These are phyloP conservation scores for Saccostrea echinata DNA, from an alignment of 1,140 invertebrate species.

Conservation along the genomic window DNA sequence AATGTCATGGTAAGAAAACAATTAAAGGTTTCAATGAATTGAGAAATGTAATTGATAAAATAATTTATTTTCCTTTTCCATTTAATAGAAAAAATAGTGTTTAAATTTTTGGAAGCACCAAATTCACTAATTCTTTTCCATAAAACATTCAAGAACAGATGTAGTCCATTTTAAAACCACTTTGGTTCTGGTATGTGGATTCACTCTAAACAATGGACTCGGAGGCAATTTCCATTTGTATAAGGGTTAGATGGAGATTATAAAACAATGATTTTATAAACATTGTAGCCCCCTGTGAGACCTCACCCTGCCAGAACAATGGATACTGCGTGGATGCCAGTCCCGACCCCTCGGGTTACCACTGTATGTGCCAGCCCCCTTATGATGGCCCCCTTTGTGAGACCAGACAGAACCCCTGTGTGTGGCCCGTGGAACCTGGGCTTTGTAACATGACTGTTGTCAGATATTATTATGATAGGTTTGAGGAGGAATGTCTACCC, in stretches of 20 bases:
- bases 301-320: conserved; percentile 70
- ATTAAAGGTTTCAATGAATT: too few relatives aligned
- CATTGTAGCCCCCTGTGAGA: conserved; percentile 73
- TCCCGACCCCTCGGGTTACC: conserved; percentile 52
- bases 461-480: conserved; percentile 74
- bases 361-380: conserved; percentile 72
- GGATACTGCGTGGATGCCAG: conserved; percentile 67
- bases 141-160: too few relatives aligned
- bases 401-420: conserved; percentile 71
- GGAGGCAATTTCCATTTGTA: too few relatives aligned
- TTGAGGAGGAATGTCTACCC: conserved; percentile 70
- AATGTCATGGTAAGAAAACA: conserved; percentile 57
- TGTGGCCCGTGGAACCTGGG: conserved; percentile 69
- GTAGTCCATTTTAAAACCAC: too few relatives aligned
- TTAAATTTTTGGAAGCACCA: too few relatives aligned
- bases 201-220: too few relatives aligned
- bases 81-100: too few relatives aligned
- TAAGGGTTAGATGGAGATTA: too few relatives aligned
- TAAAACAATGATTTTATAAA: not conserved
- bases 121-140: too few relatives aligned
- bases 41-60: too few relatives aligned
- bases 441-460: conserved; percentile 68
- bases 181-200: too few relatives aligned
- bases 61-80: too few relatives aligned
- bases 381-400: conserved; percentile 74